These are phyloP conservation scores for Orcinus orca DNA, from an alignment of 2,113 vertebrate genomes.

Conservation along the genomic window DNA sequence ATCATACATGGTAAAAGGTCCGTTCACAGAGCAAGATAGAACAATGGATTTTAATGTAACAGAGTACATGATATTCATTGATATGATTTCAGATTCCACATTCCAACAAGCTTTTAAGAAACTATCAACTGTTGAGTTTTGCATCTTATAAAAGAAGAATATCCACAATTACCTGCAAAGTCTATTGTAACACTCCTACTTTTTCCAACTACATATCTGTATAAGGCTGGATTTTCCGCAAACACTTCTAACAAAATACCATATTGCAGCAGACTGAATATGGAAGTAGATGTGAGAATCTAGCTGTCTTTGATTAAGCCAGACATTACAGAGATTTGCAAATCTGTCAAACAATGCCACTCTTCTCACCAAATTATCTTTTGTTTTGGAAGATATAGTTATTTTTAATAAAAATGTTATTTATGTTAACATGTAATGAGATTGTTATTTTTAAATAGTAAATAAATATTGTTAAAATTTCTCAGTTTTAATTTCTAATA, in stretches of 20 bases:
- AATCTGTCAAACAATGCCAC: not conserved
- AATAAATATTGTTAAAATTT: not conserved
- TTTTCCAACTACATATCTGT: not conserved
- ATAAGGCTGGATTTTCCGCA: not conserved
- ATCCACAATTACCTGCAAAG: not conserved
- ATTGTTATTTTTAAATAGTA: not conserved
- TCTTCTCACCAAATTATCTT: not conserved
- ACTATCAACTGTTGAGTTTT: not conserved
- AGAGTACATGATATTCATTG: not conserved
- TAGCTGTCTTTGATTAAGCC: not conserved
- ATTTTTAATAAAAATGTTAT: constrained; percentile 24
- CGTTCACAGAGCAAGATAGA: not conserved
- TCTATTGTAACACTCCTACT: not conserved
- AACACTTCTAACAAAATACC: not conserved
- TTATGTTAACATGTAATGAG: not conserved
- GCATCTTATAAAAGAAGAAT: constrained; percentile 23
- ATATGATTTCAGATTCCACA: not conserved
- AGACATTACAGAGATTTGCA: not conserved
- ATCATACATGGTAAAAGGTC: not conserved
- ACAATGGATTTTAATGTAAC: not conserved
- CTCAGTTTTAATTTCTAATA: constrained; percentile 33
- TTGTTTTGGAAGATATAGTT: not conserved
- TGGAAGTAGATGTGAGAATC: not conserved
- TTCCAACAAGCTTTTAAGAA: not conserved
- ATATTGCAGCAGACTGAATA: not conserved